Percentiles rank a stretch among this genome's conserved stretches.
phyloP scores from a whole-genome alignment of 2,797 vertebrate species.

The Sebastolobus altivelis region DNA sequence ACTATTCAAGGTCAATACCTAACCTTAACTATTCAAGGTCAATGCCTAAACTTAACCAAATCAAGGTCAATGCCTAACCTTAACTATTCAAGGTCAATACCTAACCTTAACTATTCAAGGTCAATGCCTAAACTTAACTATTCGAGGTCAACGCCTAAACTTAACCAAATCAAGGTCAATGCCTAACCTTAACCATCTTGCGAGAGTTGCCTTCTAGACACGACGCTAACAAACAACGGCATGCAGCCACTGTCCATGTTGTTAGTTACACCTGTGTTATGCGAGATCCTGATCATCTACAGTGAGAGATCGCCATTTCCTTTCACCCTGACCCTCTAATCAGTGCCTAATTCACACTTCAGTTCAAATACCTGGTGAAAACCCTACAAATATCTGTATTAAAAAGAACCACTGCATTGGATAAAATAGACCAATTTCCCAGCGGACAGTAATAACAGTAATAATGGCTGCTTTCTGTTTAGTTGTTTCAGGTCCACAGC shows the following conservation, averaged over 20 bases:
- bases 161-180: no score
- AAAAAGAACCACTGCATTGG: neutral
- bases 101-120: no score
- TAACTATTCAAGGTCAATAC: no score
- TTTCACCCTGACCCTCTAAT: neutral
- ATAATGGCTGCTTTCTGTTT: neutral
- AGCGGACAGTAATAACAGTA: neutral
- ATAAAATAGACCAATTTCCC: neutral
- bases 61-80: no score
- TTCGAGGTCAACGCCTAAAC: no score
- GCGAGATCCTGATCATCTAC: neutral
- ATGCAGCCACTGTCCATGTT: neutral
- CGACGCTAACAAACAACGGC: neutral
- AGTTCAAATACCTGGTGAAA: neutral
- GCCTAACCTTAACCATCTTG: no score
- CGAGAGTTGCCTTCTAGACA: no score
- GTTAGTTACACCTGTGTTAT: neutral
- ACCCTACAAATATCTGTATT: neutral
- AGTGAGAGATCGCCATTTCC: neutral
- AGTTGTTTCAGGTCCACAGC: conserved; percentile 1
- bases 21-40: no score
- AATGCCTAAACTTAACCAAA: no score
- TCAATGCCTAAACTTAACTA: no score
- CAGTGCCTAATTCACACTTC: neutral
- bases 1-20: no score